These are phyloP conservation scores for Eristalis pertinax DNA, from an alignment of 2,888 invertebrate genomes.

Conservation along the genomic window DNA sequence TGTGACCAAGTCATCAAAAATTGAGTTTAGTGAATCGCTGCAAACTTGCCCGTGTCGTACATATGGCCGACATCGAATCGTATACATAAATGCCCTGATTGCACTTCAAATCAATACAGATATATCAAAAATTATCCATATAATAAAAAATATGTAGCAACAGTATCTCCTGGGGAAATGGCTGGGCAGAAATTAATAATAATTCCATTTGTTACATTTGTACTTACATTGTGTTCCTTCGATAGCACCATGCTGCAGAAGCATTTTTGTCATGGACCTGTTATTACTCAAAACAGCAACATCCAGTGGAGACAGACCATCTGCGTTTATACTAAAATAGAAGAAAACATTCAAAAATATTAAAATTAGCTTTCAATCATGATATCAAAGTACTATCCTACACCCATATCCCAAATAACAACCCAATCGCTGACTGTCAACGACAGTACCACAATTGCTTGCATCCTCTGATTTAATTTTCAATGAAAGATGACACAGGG, in stretches of 20 bases:
- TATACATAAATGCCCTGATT: too few species aligned
- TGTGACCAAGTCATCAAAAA: too few species aligned
- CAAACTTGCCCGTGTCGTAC: too few species aligned
- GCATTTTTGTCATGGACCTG: conserved; percentile 92
- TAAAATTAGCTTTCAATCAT: not conserved
- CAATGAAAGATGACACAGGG: not conserved
- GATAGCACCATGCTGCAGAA: conserved; percentile 92
- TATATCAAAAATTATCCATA: too few species aligned
- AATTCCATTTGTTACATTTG: not conserved
- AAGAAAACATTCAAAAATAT: not conserved
- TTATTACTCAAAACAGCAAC: conserved; percentile 96
- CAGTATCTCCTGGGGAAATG: too few species aligned
- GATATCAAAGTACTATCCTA: not conserved
- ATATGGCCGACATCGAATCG: too few species aligned
- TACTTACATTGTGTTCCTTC: conserved; percentile 92
- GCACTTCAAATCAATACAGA: too few species aligned
- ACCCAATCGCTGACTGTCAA: not conserved
- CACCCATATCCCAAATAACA: not conserved
- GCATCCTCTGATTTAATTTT: not conserved
- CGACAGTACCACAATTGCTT: not conserved
- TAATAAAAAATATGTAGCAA: too few species aligned
- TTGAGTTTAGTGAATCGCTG: too few species aligned
- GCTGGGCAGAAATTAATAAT: too few species aligned
- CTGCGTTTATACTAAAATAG: conserved; percentile 89
- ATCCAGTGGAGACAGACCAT: conserved; percentile 94